These are phyloP conservation scores for Cactoblastis cactorum DNA, from an alignment of 2,888 invertebrate species.

Conservation along the genomic window DNA sequence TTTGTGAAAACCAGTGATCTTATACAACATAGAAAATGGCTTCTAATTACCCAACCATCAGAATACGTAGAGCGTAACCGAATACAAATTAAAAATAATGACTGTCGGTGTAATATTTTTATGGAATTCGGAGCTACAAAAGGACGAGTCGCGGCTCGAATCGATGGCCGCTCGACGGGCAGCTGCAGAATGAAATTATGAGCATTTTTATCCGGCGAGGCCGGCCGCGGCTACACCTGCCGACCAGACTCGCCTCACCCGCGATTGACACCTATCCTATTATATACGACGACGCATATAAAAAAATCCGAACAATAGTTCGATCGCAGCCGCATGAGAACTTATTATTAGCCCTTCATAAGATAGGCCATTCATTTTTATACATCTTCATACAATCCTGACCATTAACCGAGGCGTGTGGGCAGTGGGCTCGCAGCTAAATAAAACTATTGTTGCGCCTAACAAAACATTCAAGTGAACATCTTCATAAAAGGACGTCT, in stretches of 20 bases:
- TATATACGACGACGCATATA: constrained; percentile 54
- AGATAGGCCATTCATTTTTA: constrained; percentile 67
- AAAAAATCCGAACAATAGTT: constrained; percentile 67
- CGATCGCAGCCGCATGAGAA: constrained; percentile 73
- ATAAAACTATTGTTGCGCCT: constrained; percentile 75
- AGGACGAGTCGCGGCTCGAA: constrained; percentile 54
- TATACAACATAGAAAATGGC: constrained; percentile 25
- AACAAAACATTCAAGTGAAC: constrained; percentile 75
- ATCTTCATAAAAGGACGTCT: constrained; percentile 71
- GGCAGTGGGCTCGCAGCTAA: constrained; percentile 74
- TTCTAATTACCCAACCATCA: constrained; percentile 40
- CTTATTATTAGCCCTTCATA: constrained; percentile 75
- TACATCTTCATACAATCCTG: constrained; percentile 74
- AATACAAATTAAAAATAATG: constrained; percentile 61
- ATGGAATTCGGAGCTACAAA: constrained; percentile 64
- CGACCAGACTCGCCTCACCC: constrained; percentile 38
- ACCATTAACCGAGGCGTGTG: constrained; percentile 76
- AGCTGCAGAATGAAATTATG: constrained; percentile 77
- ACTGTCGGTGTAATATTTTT: constrained; percentile 53
- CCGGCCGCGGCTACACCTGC: constrained; percentile 60
- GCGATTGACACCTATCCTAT: constrained; percentile 77
- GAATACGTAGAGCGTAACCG: constrained; percentile 37
- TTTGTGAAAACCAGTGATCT: not conserved
- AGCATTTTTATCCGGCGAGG: constrained; percentile 63
- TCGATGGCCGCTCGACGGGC: constrained; percentile 70